phyloP scores from a whole-genome alignment of 2,888 invertebrate species.

The Catocala sponsa region DNA sequence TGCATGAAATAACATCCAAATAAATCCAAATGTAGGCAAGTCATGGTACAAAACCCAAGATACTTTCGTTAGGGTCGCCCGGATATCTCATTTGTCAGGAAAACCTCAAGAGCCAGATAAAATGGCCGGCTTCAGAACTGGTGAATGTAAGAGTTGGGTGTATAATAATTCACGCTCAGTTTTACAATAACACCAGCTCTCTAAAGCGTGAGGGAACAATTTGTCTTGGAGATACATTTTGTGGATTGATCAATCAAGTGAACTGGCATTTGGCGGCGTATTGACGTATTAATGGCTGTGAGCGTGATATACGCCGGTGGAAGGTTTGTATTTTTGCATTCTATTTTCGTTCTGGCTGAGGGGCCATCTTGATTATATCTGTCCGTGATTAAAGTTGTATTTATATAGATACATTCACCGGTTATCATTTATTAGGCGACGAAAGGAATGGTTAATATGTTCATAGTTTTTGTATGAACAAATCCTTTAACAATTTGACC shows the following conservation, averaged over 20 bases:
- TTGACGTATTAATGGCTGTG: slow-evolving; percentile 19
- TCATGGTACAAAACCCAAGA: slow-evolving; percentile 56
- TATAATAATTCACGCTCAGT: slow-evolving; percentile 52
- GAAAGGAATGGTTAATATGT: too few species aligned
- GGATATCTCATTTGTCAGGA: slow-evolving; percentile 66
- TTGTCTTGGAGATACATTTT: slow-evolving; percentile 34
- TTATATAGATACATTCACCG: too few species aligned
- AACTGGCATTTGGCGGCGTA: slow-evolving; percentile 10
- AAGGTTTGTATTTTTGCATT: neutral
- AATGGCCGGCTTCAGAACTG: slow-evolving; percentile 60
- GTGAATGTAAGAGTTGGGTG: slow-evolving; percentile 51
- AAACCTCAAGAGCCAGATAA: slow-evolving; percentile 71
- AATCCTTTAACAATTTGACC: too few species aligned
- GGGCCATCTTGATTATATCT: too few species aligned
- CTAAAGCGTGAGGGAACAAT: slow-evolving; percentile 29
- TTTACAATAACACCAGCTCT: slow-evolving; percentile 45
- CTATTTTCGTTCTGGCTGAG: neutral
- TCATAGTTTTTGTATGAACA: too few species aligned
- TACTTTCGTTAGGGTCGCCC: slow-evolving; percentile 55
- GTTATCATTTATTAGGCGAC: too few species aligned
- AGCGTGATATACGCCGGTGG: slow-evolving; percentile 5
- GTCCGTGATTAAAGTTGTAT: too few species aligned
- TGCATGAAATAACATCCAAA: slow-evolving; percentile 32
- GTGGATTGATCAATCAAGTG: slow-evolving; percentile 38
- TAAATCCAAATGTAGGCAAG: slow-evolving; percentile 50